Evolutionary conservation across 2,888 invertebrate species (phyloP), one percentile per base, ranked within the genome.

Genomic region (Buathra laborator): DNA sequence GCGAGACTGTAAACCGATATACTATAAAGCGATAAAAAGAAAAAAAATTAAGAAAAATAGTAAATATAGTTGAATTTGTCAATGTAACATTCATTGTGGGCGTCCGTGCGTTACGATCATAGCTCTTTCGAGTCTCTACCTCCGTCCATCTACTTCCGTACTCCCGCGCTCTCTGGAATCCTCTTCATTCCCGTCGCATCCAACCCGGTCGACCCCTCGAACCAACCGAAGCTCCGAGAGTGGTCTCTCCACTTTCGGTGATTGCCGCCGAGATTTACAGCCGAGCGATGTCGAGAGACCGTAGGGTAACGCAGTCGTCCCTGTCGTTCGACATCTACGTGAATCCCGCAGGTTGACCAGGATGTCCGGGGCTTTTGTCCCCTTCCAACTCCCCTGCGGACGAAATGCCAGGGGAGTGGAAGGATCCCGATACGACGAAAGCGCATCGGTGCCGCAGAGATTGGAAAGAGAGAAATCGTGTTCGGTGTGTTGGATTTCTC

Each of bases 181-280:
- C 81, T 84, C 79, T 67, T 24, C 44, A 75, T 87, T 79, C 72
- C 71, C 64, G 78, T 37, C 37, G 37, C 37, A 37, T 37, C 37
- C 37, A 37, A 37, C 86, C 71, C 79, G 66, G 80, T 86, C 81
- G 86, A 37, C 37, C 81, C 76, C 83, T 85, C 81, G 79, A 68
- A 64, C 70, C 71, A 48, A 62, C 64, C 80, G 59, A 68, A 66
- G 66, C 64, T 72, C 87, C 87, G 78, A 83, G 82, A 81, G 87
- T 81, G 88, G 89, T 90, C 89, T 89, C 88, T 90, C 90, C 90
- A 91, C 91, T 92, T 90, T 90, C 90, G 88, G 89, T 91, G 90
- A 93, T 92, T 91, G 91, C 91, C 88, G 87, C 85, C 86, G 89
- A 92, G 92, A 92, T 93, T 92, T 92, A 92, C 89, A 81, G 82